These are phyloP conservation scores for Hyperopisus bebe DNA, from an alignment of 2,113 vertebrate genomes.

Conservation along the genomic window DNA sequence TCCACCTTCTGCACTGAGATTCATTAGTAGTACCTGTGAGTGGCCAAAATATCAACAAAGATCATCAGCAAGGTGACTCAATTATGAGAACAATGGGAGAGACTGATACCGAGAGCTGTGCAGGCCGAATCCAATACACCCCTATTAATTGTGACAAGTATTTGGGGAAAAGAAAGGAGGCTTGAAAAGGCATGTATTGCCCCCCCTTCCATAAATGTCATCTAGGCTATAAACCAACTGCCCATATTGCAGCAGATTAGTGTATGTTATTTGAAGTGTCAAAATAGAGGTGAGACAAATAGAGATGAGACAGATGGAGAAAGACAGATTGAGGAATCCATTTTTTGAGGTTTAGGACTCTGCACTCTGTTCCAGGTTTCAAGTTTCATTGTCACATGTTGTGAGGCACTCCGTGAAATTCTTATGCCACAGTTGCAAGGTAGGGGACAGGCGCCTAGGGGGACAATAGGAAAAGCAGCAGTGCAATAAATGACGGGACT, in stretches of 20 bases:
- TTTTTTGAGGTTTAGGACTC: neutral
- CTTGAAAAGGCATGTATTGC: neutral
- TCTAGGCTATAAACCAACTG: neutral
- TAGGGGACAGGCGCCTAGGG: neutral
- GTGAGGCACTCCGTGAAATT: neutral
- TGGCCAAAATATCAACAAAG: neutral
- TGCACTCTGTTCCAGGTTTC: neutral
- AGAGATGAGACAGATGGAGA: neutral
- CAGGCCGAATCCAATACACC: neutral
- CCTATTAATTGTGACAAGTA: neutral
- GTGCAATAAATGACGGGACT: neutral
- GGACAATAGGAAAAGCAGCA: neutral
- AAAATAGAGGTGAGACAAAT: neutral
- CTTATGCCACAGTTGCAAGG: neutral
- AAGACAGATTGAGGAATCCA: neutral
- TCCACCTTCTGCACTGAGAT: neutral
- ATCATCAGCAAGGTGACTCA: neutral
- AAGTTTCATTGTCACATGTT: neutral
- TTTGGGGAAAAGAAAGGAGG: neutral
- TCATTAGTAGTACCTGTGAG: neutral
- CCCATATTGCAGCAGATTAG: neutral
- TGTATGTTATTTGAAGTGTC: neutral
- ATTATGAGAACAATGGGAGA: neutral
- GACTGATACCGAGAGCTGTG: neutral
- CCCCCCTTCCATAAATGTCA: neutral